Base-by-base conservation (phyloP, 30 jellyfish, hydroid and myxozoan species). In the Catostylus mosaicus region DNA sequence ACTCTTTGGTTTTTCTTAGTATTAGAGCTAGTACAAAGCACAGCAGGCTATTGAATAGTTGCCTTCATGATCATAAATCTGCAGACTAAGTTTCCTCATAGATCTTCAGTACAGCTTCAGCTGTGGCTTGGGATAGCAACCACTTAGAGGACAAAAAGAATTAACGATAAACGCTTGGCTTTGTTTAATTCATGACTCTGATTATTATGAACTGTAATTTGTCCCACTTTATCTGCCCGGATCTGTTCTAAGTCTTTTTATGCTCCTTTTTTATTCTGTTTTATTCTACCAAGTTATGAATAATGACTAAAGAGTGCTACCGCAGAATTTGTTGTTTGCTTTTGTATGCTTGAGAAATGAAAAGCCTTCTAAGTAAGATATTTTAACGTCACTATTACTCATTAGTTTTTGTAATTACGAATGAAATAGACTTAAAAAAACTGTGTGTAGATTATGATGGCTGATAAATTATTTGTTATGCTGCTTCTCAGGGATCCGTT, bases 221-320 rank as follows among this genome's bases (percentile, higher is more conserved):
- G 75, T 48, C 65, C 72, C 85, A 48, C 73, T 50, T 74, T 51
- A 50, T 74, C 85, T 47, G 62, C 30, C 67, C 33, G 69, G 88
- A 76, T 76, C 60, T 72, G 38, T 11, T 22, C 47, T 43, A 45
- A 45, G 72, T 72, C 68, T 24, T 12, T 60, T 32, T 11, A 32
- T 35, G 54, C 78, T 4, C 47, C 30, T 9, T 19, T 24, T 51
- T 74, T 35, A 40, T 57, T 51, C 54, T 57, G 57, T 36, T 51
- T 74, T 24, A 45, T 35, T 51, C 33, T 76, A 62, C 45, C 67
- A 46, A 57, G 88, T 54, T 59, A 76, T 76, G 67, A 76, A 76
- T 76, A 56, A 76, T 54, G 23, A 14, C 69, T 57, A 26, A 59
- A 76, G 75, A 40, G 26, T 76, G 77, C 72, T 36, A 59, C 88